These are phyloP conservation scores for Atethmia centrago DNA, from an alignment of 2,888 invertebrate species.

Conservation along the genomic window DNA sequence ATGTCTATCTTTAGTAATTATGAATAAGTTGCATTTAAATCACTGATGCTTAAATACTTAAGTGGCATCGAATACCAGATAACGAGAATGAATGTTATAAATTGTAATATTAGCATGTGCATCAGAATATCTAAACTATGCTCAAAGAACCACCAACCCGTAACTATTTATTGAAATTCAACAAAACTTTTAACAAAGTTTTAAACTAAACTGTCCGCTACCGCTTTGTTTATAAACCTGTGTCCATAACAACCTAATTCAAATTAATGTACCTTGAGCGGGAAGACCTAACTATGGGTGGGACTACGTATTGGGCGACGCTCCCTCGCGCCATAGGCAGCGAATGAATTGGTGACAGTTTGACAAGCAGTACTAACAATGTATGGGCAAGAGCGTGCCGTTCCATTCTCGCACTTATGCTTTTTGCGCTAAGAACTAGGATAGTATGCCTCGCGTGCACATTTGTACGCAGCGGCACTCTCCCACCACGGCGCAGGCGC, in stretches of 20 bases:
- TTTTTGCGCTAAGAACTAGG: slow-evolving; percentile 31
- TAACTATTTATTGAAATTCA: not conserved
- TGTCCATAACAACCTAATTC: slow-evolving; percentile 43
- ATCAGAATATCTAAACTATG: slow-evolving; percentile 1
- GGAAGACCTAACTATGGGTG: slow-evolving; percentile 63
- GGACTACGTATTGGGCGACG: slow-evolving; percentile 58
- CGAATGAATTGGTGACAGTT: slow-evolving; percentile 73
- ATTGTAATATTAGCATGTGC: not conserved
- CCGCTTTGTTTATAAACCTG: slow-evolving; percentile 7
- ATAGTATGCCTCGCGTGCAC: slow-evolving; percentile 12
- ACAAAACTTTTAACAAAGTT: slow-evolving; percentile 5
- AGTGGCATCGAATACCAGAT: not conserved
- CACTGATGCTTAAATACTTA: not conserved
- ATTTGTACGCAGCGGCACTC: slow-evolving; percentile 69
- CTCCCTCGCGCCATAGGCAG: slow-evolving; percentile 60
- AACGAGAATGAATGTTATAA: slow-evolving; percentile 11
- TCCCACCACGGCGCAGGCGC: slow-evolving; percentile 86
- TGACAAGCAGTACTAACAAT: slow-evolving; percentile 59
- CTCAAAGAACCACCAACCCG: not conserved
- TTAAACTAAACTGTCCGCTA: slow-evolving; percentile 18
- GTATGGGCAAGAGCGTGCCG: slow-evolving; percentile 30
- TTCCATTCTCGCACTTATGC: slow-evolving; percentile 43
- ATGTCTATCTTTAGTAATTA: not conserved
- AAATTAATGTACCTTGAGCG: slow-evolving; percentile 57
- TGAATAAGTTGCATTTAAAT: not conserved